Percentiles rank a stretch among this genome's conserved stretches.
Conservation (phyloP, 2,797 vertebrate species). For the Sebastes diploproa region DNA sequence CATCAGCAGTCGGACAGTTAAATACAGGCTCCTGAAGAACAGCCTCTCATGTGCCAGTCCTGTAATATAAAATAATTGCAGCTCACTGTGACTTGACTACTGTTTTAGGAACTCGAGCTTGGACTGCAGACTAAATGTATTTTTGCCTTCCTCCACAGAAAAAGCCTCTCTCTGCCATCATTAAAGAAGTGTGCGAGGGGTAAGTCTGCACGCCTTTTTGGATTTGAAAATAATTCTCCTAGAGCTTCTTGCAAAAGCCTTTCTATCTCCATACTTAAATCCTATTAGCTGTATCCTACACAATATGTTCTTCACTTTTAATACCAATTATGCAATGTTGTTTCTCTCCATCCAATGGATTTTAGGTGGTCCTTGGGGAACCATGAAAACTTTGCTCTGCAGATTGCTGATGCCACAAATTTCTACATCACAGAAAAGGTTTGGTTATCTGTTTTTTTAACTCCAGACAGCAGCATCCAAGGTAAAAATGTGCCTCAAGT, state of each 20-base stretch:
- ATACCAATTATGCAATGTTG: slow-evolving; percentile 26
- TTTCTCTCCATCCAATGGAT: not conserved
- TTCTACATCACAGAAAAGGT: slow-evolving; percentile 99
- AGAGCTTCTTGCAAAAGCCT: slow-evolving; percentile 2
- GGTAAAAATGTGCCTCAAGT: not conserved
- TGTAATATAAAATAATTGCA: slow-evolving; percentile 60
- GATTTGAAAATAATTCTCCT: slow-evolving; percentile 15
- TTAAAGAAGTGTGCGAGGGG: slow-evolving; percentile 99
- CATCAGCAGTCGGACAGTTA: slow-evolving; percentile 13
- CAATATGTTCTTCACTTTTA: slow-evolving; percentile 19
- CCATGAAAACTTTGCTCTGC: slow-evolving; percentile 93
- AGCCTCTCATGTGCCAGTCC: slow-evolving; percentile 36
- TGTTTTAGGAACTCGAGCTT: slow-evolving; percentile 42
- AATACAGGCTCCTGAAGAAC: slow-evolving; percentile 34
- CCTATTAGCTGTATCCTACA: slow-evolving; percentile 19
- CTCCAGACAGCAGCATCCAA: not conserved
- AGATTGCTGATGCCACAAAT: slow-evolving; percentile 94
- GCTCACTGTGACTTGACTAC: slow-evolving; percentile 30
- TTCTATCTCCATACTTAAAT: slow-evolving; percentile 1
- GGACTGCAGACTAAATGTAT: slow-evolving; percentile 44
- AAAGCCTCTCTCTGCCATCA: slow-evolving; percentile 96
- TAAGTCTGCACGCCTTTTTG: slow-evolving; percentile 77
- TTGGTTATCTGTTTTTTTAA: slow-evolving; percentile 9
- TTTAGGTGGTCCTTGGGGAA: slow-evolving; percentile 93
- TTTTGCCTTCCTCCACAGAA: slow-evolving; percentile 84